phyloP scores from a whole-genome alignment of 2,888 invertebrate species.

The Leucoma salicis region DNA sequence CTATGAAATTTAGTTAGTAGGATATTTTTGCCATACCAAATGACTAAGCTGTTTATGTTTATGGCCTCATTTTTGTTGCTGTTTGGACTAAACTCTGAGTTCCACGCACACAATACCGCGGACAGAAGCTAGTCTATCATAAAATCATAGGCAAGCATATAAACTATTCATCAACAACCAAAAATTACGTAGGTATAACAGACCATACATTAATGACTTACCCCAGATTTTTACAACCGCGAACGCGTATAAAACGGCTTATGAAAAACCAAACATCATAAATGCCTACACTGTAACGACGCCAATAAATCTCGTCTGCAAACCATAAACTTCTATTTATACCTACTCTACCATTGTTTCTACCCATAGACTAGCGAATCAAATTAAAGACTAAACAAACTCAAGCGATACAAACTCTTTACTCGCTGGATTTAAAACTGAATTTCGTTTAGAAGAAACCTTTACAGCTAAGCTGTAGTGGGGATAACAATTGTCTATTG shows the following conservation, averaged over 20 bases:
- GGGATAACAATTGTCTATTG: slow-evolving; percentile 82
- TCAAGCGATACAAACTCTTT: slow-evolving; percentile 43
- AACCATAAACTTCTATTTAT: slow-evolving; percentile 49
- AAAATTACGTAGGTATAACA: slow-evolving; percentile 25
- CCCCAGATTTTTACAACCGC: slow-evolving; percentile 29
- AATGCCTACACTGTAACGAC: slow-evolving; percentile 44
- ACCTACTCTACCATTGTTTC: slow-evolving; percentile 71
- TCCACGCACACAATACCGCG: too few species aligned
- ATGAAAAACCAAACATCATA: slow-evolving; percentile 37
- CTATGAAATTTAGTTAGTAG: too few species aligned
- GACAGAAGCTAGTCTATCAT: too few species aligned
- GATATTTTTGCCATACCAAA: too few species aligned
- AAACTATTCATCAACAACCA: slow-evolving; percentile 28
- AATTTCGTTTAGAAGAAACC: slow-evolving; percentile 41
- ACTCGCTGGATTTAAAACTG: slow-evolving; percentile 13
- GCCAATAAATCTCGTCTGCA: slow-evolving; percentile 50
- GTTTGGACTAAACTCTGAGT: too few species aligned
- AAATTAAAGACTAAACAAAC: slow-evolving; percentile 69
- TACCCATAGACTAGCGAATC: slow-evolving; percentile 70
- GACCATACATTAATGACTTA: slow-evolving; percentile 30
- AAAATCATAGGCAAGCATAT: slow-evolving; percentile 9
- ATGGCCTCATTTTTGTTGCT: too few species aligned
- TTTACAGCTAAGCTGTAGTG: slow-evolving; percentile 63
- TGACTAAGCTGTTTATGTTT: too few species aligned
- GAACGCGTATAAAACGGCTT: slow-evolving; percentile 26